Evolutionary conservation across 2,113 vertebrate genomes (phyloP).

Genomic region (Pardalotus punctatus): DNA sequence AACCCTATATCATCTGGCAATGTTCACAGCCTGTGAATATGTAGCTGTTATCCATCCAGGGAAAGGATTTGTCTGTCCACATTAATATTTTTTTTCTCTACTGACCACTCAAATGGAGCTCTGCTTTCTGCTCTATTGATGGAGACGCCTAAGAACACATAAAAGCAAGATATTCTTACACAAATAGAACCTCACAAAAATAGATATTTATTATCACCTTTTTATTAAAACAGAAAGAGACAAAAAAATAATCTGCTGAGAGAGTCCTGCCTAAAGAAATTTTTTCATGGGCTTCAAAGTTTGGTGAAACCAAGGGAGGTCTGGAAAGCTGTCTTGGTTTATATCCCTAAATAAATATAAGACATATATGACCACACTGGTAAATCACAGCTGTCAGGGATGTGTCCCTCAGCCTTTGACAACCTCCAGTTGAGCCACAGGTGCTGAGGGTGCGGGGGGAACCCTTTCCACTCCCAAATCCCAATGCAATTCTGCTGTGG

Average conservation of each 20-base stretch:
- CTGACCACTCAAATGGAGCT: neutral
- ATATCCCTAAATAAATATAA: neutral
- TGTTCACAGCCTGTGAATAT: neutral
- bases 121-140: neutral
- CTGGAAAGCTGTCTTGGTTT: neutral
- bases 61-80: neutral
- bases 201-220: neutral
- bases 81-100: rapidly evolving
- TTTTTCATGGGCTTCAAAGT: neutral
- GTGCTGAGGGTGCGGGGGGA: neutral
- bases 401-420: neutral
- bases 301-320: neutral
- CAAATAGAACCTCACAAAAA: neutral
- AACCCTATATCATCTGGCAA: neutral
- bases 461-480: neutral
- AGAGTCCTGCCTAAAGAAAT: neutral
- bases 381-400: neutral
- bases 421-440: neutral
- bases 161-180: neutral
- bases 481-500: rapidly evolving
- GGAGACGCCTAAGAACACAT: neutral
- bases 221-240: neutral
- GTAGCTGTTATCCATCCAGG: neutral
- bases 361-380: neutral
- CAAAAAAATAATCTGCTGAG: neutral